Conservation (phyloP, 2,888 invertebrate genomes). For the Chrysolina oricalcia region DNA sequence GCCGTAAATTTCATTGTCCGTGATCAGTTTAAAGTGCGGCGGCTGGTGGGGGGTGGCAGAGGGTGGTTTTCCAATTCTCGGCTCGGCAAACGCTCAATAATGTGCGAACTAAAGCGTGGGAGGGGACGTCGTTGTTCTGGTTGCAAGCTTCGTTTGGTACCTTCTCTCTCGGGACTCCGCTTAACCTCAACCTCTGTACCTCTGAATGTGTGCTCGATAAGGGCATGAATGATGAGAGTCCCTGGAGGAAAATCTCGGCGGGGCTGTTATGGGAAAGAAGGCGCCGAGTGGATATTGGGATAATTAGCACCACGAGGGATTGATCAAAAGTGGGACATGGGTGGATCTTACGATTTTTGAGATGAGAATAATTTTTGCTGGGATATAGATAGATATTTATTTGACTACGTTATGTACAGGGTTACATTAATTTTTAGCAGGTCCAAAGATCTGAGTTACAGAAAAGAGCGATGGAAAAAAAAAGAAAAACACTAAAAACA, state of each 20-base stretch:
- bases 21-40: slow-evolving; percentile 71
- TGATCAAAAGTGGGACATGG: not conserved
- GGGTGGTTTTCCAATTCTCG: slow-evolving; percentile 75
- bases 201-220: slow-evolving; percentile 50
- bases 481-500: no score
- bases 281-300: not conserved
- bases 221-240: slow-evolving; percentile 45
- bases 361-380: no score
- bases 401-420: no score
- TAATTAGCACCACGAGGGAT: not conserved
- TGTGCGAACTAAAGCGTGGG: slow-evolving; percentile 76
- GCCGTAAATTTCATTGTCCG: slow-evolving; percentile 68
- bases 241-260: slow-evolving; percentile 41
- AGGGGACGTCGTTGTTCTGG: slow-evolving; percentile 70
- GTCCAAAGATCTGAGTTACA: no score
- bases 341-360: no score
- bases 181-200: slow-evolving; percentile 63
- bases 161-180: slow-evolving; percentile 68
- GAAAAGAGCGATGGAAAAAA: no score
- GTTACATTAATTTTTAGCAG: no score
- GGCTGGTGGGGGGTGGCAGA: no score
- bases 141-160: slow-evolving; percentile 72
- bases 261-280: not conserved
- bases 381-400: no score
- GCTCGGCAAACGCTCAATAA: slow-evolving; percentile 78